Evolutionary conservation across 1,140 invertebrate species (phyloP).

Genomic region (Drosophila leontia): DNA sequence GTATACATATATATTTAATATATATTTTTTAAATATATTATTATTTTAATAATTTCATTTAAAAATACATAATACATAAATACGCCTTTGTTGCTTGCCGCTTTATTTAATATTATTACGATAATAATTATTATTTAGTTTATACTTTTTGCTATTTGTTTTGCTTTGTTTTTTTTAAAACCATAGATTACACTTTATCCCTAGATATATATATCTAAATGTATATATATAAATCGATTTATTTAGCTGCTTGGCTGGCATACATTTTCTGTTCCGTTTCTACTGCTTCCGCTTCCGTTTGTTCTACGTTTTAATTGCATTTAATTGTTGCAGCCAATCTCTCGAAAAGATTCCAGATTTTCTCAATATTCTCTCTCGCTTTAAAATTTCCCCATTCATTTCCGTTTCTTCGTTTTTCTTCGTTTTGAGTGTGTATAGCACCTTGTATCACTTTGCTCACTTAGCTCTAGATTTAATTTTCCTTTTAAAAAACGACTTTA

Average conservation of each 20-base stretch:
- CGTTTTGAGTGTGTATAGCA: slow-evolving; percentile 78
- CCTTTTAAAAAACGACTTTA: slow-evolving; percentile 65
- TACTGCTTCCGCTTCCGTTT: slow-evolving; percentile 13
- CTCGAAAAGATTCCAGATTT: slow-evolving; percentile 49
- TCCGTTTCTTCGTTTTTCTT: slow-evolving; percentile 39
- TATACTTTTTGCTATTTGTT: slow-evolving; percentile 44
- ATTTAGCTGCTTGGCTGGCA: slow-evolving; percentile 65
- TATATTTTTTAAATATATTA: slow-evolving; percentile 44
- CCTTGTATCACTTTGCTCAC: slow-evolving; percentile 82
- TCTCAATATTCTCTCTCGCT: slow-evolving; percentile 35
- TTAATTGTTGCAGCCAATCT: slow-evolving; percentile 44
- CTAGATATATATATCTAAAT: slow-evolving; percentile 51
- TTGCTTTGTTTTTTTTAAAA: slow-evolving; percentile 61
- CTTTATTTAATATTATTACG: slow-evolving; percentile 35
- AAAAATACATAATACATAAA: slow-evolving; percentile 79
- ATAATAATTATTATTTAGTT: slow-evolving; percentile 40
- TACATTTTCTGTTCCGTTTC: slow-evolving; percentile 40
- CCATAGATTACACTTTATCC: slow-evolving; percentile 74
- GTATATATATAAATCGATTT: slow-evolving; percentile 31
- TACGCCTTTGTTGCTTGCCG: slow-evolving; percentile 58
- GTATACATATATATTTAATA: slow-evolving; percentile 48
- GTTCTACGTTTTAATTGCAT: slow-evolving; percentile 43
- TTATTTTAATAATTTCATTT: slow-evolving; percentile 74
- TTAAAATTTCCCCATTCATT: slow-evolving; percentile 38
- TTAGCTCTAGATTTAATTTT: slow-evolving; percentile 72